Conservation (phyloP, 2,888 invertebrate genomes). For the Plagodis pulveraria region DNA sequence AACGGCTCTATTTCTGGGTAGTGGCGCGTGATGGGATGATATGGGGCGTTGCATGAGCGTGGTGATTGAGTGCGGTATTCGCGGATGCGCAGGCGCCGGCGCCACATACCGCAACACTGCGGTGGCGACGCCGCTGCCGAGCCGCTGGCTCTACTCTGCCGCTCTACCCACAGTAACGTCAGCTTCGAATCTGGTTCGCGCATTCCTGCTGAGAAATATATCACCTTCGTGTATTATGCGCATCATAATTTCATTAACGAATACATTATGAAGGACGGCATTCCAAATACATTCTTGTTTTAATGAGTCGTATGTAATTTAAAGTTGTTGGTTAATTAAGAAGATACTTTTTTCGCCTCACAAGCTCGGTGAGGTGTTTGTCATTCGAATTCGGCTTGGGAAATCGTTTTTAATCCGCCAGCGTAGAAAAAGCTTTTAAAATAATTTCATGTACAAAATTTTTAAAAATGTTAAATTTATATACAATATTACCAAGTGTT, state of each 20-base stretch:
- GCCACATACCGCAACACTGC: not conserved
- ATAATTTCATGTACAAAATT: no score
- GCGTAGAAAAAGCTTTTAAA: no score
- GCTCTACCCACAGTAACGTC: not conserved
- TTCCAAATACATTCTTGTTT: no score
- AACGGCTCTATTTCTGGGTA: conserved; percentile 68
- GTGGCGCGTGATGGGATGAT: conserved; percentile 67
- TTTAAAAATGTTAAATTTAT: no score
- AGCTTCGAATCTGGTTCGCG: not conserved
- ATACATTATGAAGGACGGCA: no score
- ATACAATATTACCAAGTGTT: no score
- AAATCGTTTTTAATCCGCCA: no score
- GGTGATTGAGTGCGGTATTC: conserved; percentile 61
- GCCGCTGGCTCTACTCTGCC: not conserved
- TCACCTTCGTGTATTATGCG: not conserved
- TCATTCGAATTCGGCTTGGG: no score
- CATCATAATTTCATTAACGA: not conserved
- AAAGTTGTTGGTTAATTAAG: no score
- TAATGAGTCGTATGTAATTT: no score
- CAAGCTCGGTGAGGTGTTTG: no score
- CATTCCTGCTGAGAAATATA: not conserved
- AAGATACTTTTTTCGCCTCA: no score
- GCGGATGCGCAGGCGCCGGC: conserved; percentile 37
- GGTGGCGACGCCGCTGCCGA: not conserved
- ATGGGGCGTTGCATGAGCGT: conserved; percentile 54